Evolutionary conservation across 2,113 vertebrate genomes (phyloP).

Genomic region (Chrysemys picta): DNA sequence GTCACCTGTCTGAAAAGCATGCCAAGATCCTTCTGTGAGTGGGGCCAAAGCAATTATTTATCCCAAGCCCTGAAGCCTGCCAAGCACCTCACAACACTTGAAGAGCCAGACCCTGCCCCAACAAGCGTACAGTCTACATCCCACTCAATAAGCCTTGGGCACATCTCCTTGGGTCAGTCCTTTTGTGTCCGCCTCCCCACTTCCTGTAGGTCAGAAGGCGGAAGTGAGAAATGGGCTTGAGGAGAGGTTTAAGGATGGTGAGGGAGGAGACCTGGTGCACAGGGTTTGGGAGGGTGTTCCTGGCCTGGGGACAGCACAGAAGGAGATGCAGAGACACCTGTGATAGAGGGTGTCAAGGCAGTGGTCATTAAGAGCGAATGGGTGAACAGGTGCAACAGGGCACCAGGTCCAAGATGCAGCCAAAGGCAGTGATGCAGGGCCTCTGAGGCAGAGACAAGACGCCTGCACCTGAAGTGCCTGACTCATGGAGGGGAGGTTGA

Average conservation of each 20-base stretch:
- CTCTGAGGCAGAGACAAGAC: neutral
- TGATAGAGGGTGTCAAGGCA: neutral
- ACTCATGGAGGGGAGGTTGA: neutral
- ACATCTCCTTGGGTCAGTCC: neutral
- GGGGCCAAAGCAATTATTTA: rapidly evolving
- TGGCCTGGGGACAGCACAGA: neutral
- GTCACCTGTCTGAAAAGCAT: neutral
- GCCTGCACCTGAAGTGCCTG: neutral
- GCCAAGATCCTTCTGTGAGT: neutral
- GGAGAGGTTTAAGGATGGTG: neutral
- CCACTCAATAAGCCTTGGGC: neutral
- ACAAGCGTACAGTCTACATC: neutral
- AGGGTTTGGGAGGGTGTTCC: neutral
- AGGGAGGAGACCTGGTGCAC: neutral
- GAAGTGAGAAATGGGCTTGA: neutral
- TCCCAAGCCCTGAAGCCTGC: neutral
- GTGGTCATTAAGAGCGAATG: neutral
- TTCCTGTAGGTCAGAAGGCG: neutral
- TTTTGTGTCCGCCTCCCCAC: neutral
- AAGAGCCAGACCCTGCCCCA: neutral
- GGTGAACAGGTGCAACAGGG: rapidly evolving
- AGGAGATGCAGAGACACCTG: neutral
- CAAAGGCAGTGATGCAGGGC: neutral
- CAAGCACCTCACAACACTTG: rapidly evolving
- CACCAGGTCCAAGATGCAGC: neutral